Evolutionary conservation across 2,113 vertebrate genomes (phyloP).

Genomic region (Boulengeromyrus knoepffleri): DNA sequence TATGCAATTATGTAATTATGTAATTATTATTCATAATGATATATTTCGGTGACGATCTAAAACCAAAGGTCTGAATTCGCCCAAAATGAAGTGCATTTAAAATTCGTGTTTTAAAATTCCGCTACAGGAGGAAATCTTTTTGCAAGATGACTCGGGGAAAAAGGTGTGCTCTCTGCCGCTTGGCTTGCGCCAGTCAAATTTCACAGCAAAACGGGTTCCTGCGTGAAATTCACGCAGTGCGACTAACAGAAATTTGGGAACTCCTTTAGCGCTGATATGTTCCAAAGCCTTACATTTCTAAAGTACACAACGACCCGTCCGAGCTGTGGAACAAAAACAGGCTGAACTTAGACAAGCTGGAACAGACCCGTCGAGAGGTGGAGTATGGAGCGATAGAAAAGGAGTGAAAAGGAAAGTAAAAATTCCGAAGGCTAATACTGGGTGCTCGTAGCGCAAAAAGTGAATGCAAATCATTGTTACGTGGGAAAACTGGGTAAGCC

Average conservation of each 20-base stretch:
- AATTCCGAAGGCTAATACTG: not conserved
- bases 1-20: not conserved
- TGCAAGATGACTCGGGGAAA: not conserved
- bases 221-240: not conserved
- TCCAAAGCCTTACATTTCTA: conserved; percentile 8
- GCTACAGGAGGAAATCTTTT: not conserved
- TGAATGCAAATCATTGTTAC: not conserved
- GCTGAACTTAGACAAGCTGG: conserved; percentile 1
- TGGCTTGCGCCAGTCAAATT: not conserved
- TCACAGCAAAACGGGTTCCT: not conserved
- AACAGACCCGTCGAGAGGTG: conserved; percentile 25
- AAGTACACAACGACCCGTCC: not conserved
- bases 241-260: not conserved
- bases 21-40: not conserved
- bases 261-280: not conserved
- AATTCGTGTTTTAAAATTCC: not conserved
- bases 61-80: not conserved
- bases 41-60: not conserved
- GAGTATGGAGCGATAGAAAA: conserved; percentile 16
- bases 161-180: not conserved
- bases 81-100: not conserved
- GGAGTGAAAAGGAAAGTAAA: conserved; percentile 9
- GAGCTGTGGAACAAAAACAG: conserved; percentile 9
- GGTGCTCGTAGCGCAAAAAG: not conserved
- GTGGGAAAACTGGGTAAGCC: conserved; percentile 2